phyloP scores from a whole-genome alignment of 2,888 invertebrate species.

The Limnephilus lunatus region DNA sequence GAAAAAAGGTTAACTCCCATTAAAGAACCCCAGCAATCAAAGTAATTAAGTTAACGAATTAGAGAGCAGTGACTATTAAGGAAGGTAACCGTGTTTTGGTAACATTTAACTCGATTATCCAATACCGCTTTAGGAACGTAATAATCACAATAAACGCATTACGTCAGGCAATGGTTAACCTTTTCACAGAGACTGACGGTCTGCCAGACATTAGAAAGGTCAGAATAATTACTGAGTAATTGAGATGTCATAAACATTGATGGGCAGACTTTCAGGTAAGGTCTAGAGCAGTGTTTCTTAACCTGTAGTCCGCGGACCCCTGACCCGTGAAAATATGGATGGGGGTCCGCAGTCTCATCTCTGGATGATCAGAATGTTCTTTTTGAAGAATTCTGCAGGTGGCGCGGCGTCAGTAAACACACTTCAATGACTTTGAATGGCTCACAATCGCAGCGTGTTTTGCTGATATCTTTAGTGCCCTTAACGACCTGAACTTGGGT shows the following conservation, averaged over 20 bases:
- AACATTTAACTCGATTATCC: slow-evolving; percentile 38
- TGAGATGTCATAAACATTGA: slow-evolving; percentile 12
- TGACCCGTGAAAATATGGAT: too few relatives aligned
- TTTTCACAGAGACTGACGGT: slow-evolving; percentile 8
- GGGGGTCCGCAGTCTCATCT: too few relatives aligned
- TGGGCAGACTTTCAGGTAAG: background rate
- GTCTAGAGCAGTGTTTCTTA: too few relatives aligned
- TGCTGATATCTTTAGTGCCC: too few relatives aligned
- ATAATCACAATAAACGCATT: slow-evolving; percentile 34
- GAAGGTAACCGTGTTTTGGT: background rate
- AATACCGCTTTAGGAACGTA: background rate
- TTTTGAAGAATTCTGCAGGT: too few relatives aligned
- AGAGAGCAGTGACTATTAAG: background rate
- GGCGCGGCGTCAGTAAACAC: too few relatives aligned
- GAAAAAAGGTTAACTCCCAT: slow-evolving; percentile 18
- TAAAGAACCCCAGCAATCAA: slow-evolving; percentile 13
- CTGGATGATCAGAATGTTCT: too few relatives aligned
- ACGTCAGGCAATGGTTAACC: slow-evolving; percentile 31
- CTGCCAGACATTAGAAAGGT: background rate
- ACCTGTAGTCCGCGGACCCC: too few relatives aligned
- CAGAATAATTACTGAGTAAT: slow-evolving; percentile 27
- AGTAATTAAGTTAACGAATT: slow-evolving; percentile 35
- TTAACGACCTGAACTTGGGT: too few relatives aligned
- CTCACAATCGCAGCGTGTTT: too few relatives aligned
- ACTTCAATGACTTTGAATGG: too few relatives aligned